Evolutionary conservation across 2,888 invertebrate species (phyloP).

Genomic region (Lapara coniferarum): DNA sequence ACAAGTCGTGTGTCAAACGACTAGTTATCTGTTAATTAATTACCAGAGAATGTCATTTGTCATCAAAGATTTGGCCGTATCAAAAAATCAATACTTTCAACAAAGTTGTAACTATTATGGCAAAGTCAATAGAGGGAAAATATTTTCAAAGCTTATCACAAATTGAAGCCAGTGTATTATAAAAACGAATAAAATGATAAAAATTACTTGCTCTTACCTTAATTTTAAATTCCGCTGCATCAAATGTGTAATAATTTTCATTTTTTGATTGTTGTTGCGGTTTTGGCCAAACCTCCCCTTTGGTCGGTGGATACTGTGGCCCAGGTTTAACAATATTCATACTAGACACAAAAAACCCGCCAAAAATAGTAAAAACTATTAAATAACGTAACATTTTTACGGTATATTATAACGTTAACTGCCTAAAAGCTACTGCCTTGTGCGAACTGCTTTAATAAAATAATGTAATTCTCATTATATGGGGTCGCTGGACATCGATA

Average conservation of each 20-base stretch:
- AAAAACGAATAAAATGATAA: neutral
- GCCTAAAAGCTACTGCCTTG: slow-evolving; percentile 2
- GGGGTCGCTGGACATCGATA: slow-evolving; percentile 15
- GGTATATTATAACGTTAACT: neutral
- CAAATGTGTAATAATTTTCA: slow-evolving; percentile 70
- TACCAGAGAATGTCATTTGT: neutral
- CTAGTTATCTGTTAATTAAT: neutral
- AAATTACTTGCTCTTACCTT: slow-evolving; percentile 59
- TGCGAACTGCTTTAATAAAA: slow-evolving; percentile 19
- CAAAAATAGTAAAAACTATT: slow-evolving; percentile 38
- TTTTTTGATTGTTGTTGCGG: slow-evolving; percentile 80
- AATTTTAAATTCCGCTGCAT: slow-evolving; percentile 77
- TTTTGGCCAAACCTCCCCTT: slow-evolving; percentile 88
- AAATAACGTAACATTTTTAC: slow-evolving; percentile 46
- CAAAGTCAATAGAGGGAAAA: neutral
- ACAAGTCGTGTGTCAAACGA: neutral
- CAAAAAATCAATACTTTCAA: slow-evolving; percentile 44
- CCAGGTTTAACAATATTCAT: slow-evolving; percentile 49
- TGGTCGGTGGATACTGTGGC: slow-evolving; percentile 47
- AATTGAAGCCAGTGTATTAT: neutral
- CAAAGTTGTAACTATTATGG: slow-evolving; percentile 29
- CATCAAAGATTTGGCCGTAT: neutral
- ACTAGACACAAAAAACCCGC: slow-evolving; percentile 40
- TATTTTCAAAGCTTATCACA: too few relatives aligned
- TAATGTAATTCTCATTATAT: slow-evolving; percentile 14